Conservation (phyloP, 2,888 invertebrate species). For the Cloeon dipterum region DNA sequence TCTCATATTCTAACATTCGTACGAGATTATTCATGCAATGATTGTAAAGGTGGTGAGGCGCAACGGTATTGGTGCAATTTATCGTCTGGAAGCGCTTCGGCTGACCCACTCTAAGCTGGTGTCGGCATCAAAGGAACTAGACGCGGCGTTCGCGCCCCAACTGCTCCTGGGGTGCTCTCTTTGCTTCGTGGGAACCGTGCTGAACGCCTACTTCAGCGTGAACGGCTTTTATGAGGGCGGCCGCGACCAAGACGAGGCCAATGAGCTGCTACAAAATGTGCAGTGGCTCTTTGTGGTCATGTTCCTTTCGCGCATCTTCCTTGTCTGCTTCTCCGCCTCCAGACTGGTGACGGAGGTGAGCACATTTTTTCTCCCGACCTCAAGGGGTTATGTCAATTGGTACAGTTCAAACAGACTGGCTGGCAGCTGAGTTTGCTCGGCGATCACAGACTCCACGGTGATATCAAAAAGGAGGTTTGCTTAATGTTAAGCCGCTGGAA, state of each 20-base stretch:
- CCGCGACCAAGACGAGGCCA: neutral
- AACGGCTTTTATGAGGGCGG: neutral
- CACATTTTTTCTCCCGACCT: too few relatives aligned
- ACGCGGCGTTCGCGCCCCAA: constrained; percentile 1
- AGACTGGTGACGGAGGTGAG: neutral
- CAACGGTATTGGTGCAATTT: neutral
- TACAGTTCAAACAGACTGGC: neutral
- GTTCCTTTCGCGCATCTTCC: neutral
- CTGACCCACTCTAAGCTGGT: neutral
- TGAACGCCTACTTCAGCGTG: neutral
- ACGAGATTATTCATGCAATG: too few relatives aligned
- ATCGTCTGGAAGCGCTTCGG: neutral
- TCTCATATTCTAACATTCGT: too few relatives aligned
- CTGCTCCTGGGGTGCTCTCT: neutral
- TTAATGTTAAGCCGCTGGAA: too few relatives aligned
- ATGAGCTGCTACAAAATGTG: neutral
- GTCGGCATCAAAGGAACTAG: neutral
- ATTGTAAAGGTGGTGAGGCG: too few relatives aligned
- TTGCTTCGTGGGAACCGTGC: neutral
- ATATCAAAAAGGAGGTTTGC: neutral
- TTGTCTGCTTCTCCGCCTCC: neutral
- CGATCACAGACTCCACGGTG: neutral
- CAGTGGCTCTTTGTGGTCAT: neutral
- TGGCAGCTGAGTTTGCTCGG: neutral
- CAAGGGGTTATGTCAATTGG: neutral